Conservation (phyloP, 92 coral and sea anemone genomes). For the Blastomussa wellsi region DNA sequence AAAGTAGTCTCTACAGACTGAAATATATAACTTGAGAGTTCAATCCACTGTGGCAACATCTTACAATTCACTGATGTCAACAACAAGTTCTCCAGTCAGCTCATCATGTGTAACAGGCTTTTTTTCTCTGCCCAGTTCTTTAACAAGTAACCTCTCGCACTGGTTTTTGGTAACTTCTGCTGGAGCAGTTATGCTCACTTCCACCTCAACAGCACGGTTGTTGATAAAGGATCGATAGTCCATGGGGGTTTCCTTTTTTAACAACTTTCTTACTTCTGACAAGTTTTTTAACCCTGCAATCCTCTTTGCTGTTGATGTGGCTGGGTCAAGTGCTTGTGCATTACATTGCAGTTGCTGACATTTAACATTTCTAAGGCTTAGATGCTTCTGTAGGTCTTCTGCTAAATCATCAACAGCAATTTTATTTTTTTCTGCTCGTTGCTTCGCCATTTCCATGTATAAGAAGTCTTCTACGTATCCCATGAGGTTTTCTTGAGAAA, state of each 20-base stretch:
- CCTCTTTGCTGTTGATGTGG: conserved; percentile 59
- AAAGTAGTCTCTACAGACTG: too few relatives aligned
- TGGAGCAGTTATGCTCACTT: conserved; percentile 34
- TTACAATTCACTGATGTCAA: not conserved
- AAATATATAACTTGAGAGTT: too few relatives aligned
- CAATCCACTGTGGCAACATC: not conserved
- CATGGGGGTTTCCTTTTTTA: not conserved
- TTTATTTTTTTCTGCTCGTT: conserved; percentile 22
- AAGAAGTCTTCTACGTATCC: conserved; percentile 76
- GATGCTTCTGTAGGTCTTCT: conserved; percentile 51
- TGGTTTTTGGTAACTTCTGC: conserved; percentile 46
- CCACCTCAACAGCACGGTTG: conserved; percentile 16
- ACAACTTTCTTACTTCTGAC: conserved; percentile 53
- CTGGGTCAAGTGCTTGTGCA: conserved; percentile 46
- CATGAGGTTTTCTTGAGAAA: conserved; percentile 85
- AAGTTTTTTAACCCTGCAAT: conserved; percentile 58
- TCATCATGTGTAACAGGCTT: conserved; percentile 75
- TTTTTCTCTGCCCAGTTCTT: conserved; percentile 53
- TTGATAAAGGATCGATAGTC: conserved; percentile 3
- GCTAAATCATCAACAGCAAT: conserved; percentile 71
- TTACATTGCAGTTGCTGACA: conserved; percentile 69
- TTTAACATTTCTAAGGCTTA: conserved; percentile 64
- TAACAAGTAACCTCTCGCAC: conserved; percentile 59
- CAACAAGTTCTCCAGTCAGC: conserved; percentile 9
- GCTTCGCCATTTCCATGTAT: conserved; percentile 38